A percentile compares a stretch with the other conserved stretches of the same genome.
phyloP scores from a whole-genome alignment of 2,113 vertebrate species.

The Syngnathus floridae region DNA sequence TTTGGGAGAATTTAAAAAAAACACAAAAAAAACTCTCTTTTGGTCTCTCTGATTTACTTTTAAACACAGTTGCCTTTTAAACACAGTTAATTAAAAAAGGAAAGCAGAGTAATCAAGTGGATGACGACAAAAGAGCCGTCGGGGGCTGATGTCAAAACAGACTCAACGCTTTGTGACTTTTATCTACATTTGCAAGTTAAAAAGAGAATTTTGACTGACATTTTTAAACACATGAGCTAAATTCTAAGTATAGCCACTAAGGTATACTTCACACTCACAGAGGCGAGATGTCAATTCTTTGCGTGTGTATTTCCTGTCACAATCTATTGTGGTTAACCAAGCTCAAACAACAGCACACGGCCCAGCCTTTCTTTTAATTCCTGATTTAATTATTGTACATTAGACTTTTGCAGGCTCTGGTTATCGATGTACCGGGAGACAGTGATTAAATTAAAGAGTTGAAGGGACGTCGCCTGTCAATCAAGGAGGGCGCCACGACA shows the following conservation, averaged over 20 bases:
- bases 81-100: constrained; percentile 60
- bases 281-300: constrained; percentile 11
- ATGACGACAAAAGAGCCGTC: constrained; percentile 42
- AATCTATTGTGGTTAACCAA: constrained; percentile 27
- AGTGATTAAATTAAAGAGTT: constrained; percentile 8
- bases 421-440: neutral
- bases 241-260: constrained; percentile 12
- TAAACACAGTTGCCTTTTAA: constrained; percentile 17
- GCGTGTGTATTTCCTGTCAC: constrained; percentile 10
- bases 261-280: neutral
- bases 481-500: neutral
- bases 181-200: constrained; percentile 19
- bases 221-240: constrained; percentile 6
- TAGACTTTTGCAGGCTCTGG: constrained; percentile 20
- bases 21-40: constrained; percentile 18
- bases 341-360: constrained; percentile 12
- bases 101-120: constrained; percentile 40
- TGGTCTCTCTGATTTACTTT: constrained; percentile 13
- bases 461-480: constrained; percentile 23
- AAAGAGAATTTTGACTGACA: constrained; percentile 31
- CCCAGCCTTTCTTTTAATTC: constrained; percentile 27
- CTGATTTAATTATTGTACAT: constrained; percentile 30
- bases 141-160: constrained; percentile 32
- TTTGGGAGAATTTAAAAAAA: constrained; percentile 1
- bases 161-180: constrained; percentile 20